Evolutionary conservation across 2,113 vertebrate genomes (phyloP), one percentile per base, ranked within the genome.

Genomic region (Acanthochromis polyacanthus): DNA sequence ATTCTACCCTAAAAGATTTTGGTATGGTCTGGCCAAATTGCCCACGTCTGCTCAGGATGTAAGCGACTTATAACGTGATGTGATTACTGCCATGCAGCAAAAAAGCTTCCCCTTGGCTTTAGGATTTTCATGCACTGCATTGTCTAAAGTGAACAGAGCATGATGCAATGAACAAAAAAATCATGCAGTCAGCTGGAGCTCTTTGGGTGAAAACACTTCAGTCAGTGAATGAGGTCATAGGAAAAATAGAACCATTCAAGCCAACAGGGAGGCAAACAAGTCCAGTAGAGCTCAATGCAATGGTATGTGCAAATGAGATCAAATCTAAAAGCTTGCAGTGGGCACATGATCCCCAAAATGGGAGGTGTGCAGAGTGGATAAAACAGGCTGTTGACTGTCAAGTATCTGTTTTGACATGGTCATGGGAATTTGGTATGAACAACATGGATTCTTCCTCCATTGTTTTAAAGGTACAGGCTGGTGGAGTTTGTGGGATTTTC

Each of bases 211-310:
- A 86, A 85, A 57, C 50, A 38, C 50, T 61, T 69, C 32, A 79
- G 68, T 65, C 56, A 68, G 74, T 48, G 63, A 70, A 69, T 83
- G 80, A 88, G 56, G 64, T 86, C 79, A 88, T 56, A 25, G 66
- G 32, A 81, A 58, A 63, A 78, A 64, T 65, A 20, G 63, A 56
- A 22, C 65, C 32, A 40, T 60, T 82, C 36, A 57, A 59, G 51
- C 19, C 30, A 58, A 38, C 10, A 25, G 43, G 46, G 52, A 74
- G 58, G 63, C 15, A 51, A 56, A 62, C 43, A 28, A 68, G 38
- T 62, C 46, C 36, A 25, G 68, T 5, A 5, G 30, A 40, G 28
- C 68, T 78, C 68, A 63, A 3, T 59, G 71, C 60, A 50, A 43
- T 9, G 17, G 32, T 71, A 58, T 74, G 76, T 60, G 61, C 25